Evolutionary conservation across 2,113 vertebrate genomes (phyloP).

Genomic region (Aplodontia rufa): DNA sequence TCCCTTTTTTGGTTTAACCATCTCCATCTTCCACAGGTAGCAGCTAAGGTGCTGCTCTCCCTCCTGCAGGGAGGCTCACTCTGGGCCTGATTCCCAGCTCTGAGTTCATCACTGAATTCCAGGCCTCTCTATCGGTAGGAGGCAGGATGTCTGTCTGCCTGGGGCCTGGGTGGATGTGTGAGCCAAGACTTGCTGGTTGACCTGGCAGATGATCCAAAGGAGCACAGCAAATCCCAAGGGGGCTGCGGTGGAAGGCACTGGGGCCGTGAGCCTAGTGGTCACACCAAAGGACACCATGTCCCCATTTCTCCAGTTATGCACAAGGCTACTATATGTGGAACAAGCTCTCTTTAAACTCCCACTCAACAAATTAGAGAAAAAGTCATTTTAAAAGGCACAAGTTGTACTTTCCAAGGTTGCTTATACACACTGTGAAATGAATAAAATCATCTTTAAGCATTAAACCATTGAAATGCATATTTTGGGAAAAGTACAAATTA

Average conservation of each 20-base stretch:
- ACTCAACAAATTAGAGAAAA: not conserved
- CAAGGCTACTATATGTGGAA: not conserved
- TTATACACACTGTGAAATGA: not conserved
- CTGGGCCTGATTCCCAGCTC: not conserved
- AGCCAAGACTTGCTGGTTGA: not conserved
- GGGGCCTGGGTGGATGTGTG: too few relatives aligned
- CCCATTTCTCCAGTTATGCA: not conserved
- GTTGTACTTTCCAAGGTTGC: not conserved
- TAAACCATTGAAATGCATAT: not conserved
- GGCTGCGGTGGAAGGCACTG: rapidly evolving
- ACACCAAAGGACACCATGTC: rapidly evolving
- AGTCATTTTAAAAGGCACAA: not conserved
- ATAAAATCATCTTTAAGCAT: not conserved
- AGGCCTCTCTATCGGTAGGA: too few relatives aligned
- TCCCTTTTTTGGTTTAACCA: not conserved
- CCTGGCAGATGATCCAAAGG: not conserved
- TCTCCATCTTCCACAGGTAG: rapidly evolving
- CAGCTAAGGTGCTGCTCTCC: not conserved
- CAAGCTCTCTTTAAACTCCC: not conserved
- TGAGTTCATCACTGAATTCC: not conserved
- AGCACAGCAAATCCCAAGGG: rapidly evolving
- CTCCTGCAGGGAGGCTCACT: not conserved
- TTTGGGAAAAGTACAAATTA: not conserved
- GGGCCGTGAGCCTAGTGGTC: rapidly evolving
- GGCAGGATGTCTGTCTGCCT: rapidly evolving